A percentile compares a stretch with the other conserved stretches of the same genome.
Evolutionary conservation across 2,888 invertebrate genomes (phyloP).

Genomic region (Hirtodrosophila confusa): DNA sequence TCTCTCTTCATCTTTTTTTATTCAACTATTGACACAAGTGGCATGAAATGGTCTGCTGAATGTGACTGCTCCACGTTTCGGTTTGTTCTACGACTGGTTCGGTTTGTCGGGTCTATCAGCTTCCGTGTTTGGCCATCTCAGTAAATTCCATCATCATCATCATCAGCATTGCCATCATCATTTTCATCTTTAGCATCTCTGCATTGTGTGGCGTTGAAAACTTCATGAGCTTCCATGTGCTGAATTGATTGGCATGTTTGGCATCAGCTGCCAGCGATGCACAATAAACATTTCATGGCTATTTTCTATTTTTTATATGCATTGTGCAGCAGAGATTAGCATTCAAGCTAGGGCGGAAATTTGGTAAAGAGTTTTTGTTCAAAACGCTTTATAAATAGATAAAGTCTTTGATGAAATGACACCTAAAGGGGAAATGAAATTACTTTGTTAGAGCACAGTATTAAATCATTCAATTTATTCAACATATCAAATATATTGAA

Average conservation of each 20-base stretch:
- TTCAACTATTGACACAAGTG: constrained; percentile 72
- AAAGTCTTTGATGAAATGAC: no score
- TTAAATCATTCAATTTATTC: no score
- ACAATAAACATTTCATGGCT: constrained; percentile 38
- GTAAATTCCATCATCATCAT: constrained; percentile 21
- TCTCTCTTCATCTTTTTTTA: constrained; percentile 17
- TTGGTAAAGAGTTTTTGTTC: background rate
- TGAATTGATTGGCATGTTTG: constrained; percentile 64
- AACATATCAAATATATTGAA: no score
- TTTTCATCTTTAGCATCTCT: constrained; percentile 20
- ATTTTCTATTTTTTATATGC: background rate
- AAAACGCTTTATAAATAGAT: constrained; percentile 11
- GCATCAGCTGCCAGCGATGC: constrained; percentile 65
- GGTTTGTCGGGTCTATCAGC: constrained; percentile 21
- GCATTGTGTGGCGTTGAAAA: constrained; percentile 50
- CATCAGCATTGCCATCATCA: background rate
- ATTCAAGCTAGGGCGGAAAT: constrained; percentile 9
- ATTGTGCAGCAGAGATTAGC: constrained; percentile 7
- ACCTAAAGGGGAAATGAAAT: no score
- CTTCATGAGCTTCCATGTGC: constrained; percentile 31
- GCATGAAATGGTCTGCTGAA: constrained; percentile 46
- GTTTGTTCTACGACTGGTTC: constrained; percentile 5
- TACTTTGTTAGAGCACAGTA: no score
- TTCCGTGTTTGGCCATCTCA: constrained; percentile 46
- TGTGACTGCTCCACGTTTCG: constrained; percentile 57